Evolutionary conservation across 2,113 vertebrate genomes (phyloP), one percentile per base, ranked within the genome.

Genomic region (Paralichthys olivaceus): DNA sequence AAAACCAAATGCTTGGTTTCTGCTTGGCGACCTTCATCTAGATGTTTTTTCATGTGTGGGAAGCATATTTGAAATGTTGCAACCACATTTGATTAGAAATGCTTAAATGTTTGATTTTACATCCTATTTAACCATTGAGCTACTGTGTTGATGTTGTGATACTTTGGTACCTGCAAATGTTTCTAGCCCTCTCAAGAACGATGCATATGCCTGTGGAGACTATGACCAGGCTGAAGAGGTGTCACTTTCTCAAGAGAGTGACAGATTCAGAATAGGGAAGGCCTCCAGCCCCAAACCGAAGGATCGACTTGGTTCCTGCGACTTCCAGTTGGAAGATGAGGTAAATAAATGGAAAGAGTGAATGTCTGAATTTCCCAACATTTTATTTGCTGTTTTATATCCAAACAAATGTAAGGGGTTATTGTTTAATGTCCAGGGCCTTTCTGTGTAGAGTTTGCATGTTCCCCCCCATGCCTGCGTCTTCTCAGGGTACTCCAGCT

Each of bases 321-420:
- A 72, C n/a, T 17, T 63, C 45, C 34, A 59, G 0, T 9, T 63
- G 2, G 80, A 0, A 68, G 28, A 77, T 62, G 72, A 90, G 84
- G 84, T 88, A 78, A 79, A 64, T 62, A 28, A 40, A 61, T 22
- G 8, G 20, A 63, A 56, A 65, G 32, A 43, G 11, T 5, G 2
- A 43, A 23, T 29, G 14, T 34, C 4, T 19, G 3, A 47, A 28
- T 28, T 28, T 20, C 20, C 19, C 20, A 37, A 4, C 11, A 59
- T 5, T 17, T 29, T 19, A 29, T 4, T 1, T 59, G 15, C 28
- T 59, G 11, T 57, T 64, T 49, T 45, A 13, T 45, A 45, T 45
- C 12, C 43, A 14, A n/a, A 34, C 14, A 49, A 19, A 15, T 3
- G 4, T 19, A 17, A 49, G 45, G 19, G 17, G 45, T 19, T 19